These are phyloP conservation scores for Calephelis perditalis DNA, from an alignment of 2,888 invertebrate genomes.

Conservation along the genomic window DNA sequence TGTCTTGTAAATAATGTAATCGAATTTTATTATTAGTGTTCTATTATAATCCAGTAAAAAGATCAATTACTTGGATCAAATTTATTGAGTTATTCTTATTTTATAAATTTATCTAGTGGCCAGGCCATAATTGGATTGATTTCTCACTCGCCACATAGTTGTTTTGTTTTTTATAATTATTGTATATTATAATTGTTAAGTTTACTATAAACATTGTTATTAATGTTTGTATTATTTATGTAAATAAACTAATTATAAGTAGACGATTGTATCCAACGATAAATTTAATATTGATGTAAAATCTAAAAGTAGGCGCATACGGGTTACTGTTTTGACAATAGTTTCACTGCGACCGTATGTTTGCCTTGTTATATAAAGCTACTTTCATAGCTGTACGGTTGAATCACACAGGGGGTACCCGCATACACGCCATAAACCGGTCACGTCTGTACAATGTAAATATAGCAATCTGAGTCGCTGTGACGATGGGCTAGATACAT, in stretches of 20 bases:
- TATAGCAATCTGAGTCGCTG: too few relatives aligned
- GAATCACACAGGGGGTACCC: too few relatives aligned
- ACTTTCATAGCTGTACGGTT: too few relatives aligned
- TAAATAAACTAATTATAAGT: slow-evolving; percentile 61
- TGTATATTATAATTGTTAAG: slow-evolving; percentile 68
- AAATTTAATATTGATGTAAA: slow-evolving; percentile 40
- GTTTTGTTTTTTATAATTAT: slow-evolving; percentile 60
- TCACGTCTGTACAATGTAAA: too few relatives aligned
- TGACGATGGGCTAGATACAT: slow-evolving; percentile 44
- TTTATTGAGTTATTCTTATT: slow-evolving; percentile 11
- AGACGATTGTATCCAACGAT: slow-evolving; percentile 47
- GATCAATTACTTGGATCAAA: slow-evolving; percentile 4
- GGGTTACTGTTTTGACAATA: too few relatives aligned
- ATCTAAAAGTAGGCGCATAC: slow-evolving; percentile 31
- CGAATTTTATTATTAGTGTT: slow-evolving; percentile 7
- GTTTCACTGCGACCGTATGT: too few relatives aligned
- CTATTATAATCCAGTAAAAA: not conserved
- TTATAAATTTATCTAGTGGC: slow-evolving; percentile 37
- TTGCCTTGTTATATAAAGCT: too few relatives aligned
- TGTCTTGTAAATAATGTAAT: slow-evolving; percentile 12
- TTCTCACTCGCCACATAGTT: slow-evolving; percentile 45
- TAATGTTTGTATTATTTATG: slow-evolving; percentile 72
- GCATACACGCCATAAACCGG: too few relatives aligned
- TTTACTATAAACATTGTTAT: slow-evolving; percentile 66
- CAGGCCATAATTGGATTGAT: slow-evolving; percentile 36